phyloP scores from a whole-genome alignment of 2,888 invertebrate species.

The Limulus polyphemus region DNA sequence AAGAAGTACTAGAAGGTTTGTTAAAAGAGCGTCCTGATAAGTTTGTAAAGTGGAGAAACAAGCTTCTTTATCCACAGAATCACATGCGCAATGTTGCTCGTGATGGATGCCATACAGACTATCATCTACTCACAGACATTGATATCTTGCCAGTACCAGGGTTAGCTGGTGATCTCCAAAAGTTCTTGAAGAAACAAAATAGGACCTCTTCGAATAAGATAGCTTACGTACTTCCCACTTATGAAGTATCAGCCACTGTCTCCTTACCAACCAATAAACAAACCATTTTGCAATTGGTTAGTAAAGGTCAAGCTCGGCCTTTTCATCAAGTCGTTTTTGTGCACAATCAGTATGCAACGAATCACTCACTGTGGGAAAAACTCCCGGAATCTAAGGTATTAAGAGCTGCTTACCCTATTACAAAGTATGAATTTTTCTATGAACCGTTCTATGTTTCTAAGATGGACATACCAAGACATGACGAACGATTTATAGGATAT shows the following conservation, averaged over 20 bases:
- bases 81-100: slow-evolving; percentile 73
- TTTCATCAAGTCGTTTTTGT: slow-evolving; percentile 85
- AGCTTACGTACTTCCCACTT: slow-evolving; percentile 80
- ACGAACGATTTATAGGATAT: slow-evolving; percentile 78
- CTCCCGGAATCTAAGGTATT: slow-evolving; percentile 35
- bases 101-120: slow-evolving; percentile 59
- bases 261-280: slow-evolving; percentile 72
- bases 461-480: slow-evolving; percentile 68
- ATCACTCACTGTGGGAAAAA: slow-evolving; percentile 49
- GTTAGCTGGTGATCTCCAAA: slow-evolving; percentile 55
- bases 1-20: slow-evolving; percentile 12
- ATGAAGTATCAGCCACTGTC: slow-evolving; percentile 60
- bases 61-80: slow-evolving; percentile 75
- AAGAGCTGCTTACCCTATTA: slow-evolving; percentile 70
- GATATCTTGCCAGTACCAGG: slow-evolving; percentile 70
- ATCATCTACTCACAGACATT: slow-evolving; percentile 72
- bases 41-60: slow-evolving; percentile 57
- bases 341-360: slow-evolving; percentile 81
- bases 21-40: slow-evolving; percentile 36
- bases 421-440: slow-evolving; percentile 62
- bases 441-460: slow-evolving; percentile 81
- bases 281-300: slow-evolving; percentile 58
- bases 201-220: slow-evolving; percentile 43
- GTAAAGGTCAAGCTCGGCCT: slow-evolving; percentile 67
- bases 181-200: slow-evolving; percentile 40